Evolutionary conservation across 2,888 invertebrate species (phyloP).

Genomic region (Ligdia adustata): DNA sequence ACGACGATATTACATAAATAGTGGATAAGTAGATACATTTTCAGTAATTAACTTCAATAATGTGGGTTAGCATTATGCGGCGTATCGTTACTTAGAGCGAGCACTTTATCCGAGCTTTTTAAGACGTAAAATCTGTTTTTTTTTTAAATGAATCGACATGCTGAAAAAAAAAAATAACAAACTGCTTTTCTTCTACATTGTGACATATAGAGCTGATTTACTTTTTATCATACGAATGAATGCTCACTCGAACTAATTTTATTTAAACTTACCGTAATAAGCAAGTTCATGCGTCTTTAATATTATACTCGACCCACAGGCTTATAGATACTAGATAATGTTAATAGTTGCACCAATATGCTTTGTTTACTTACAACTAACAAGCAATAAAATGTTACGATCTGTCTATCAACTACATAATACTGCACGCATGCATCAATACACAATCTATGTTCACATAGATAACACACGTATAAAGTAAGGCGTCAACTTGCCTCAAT

Average conservation of each 20-base stretch:
- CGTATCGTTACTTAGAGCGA: constrained; percentile 2
- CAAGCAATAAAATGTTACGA: constrained; percentile 49
- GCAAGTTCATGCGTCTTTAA: constrained; percentile 33
- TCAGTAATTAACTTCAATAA: constrained; percentile 13
- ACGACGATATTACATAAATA: constrained; percentile 19
- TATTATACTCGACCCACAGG: no score
- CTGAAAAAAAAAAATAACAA: no score
- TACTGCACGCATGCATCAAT: constrained; percentile 73
- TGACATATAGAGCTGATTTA: no score
- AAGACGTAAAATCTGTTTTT: background rate
- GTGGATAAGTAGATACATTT: constrained; percentile 17
- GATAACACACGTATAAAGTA: constrained; percentile 60
- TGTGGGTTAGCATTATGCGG: constrained; percentile 3
- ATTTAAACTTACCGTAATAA: constrained; percentile 17
- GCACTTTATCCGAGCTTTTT: background rate
- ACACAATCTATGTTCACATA: constrained; percentile 68
- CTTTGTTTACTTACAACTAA: constrained; percentile 33
- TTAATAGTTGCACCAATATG: constrained; percentile 35
- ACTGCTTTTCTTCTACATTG: no score
- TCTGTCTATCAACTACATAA: constrained; percentile 59
- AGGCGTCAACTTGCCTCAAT: constrained; percentile 39
- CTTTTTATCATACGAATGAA: background rate
- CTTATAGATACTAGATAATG: constrained; percentile 10
- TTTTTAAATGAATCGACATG: background rate
- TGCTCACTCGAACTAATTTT: constrained; percentile 12